Conservation (phyloP, 2,797 vertebrate genomes). For the Pipistrellus kuhlii region DNA sequence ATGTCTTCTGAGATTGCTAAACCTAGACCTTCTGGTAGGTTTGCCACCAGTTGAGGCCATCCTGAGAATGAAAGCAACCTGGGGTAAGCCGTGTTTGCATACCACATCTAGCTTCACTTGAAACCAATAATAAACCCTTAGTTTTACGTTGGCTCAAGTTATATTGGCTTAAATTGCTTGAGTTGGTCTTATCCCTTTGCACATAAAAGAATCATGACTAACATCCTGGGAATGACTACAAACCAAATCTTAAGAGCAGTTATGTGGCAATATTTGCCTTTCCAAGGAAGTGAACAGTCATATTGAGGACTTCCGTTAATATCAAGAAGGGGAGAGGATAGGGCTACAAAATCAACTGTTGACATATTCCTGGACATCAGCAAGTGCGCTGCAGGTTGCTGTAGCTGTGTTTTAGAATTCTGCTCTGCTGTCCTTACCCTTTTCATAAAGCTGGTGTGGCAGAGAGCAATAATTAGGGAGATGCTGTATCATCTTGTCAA, state of each 20-base stretch:
- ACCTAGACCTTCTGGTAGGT: background rate
- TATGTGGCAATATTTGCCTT: background rate
- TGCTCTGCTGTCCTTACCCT: background rate
- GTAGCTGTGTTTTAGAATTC: background rate
- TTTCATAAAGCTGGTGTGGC: background rate
- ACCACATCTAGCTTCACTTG: background rate
- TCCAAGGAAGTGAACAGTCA: background rate
- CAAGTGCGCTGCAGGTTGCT: background rate
- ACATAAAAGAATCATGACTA: constrained; percentile 11
- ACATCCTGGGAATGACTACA: background rate
- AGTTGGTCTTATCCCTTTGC: background rate
- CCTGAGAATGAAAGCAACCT: background rate
- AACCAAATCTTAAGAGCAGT: background rate
- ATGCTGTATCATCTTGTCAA: background rate
- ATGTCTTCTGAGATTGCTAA: background rate
- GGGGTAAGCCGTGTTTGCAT: background rate
- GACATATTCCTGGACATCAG: background rate
- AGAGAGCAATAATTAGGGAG: background rate
- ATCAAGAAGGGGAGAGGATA: background rate
- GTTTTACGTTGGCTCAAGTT: background rate
- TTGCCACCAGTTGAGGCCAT: background rate
- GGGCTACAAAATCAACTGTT: background rate
- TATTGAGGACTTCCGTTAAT: background rate
- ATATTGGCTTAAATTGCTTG: constrained; percentile 16
- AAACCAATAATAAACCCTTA: background rate